phyloP scores from a whole-genome alignment of 2,888 invertebrate species.

The Aphodius sticticus region DNA sequence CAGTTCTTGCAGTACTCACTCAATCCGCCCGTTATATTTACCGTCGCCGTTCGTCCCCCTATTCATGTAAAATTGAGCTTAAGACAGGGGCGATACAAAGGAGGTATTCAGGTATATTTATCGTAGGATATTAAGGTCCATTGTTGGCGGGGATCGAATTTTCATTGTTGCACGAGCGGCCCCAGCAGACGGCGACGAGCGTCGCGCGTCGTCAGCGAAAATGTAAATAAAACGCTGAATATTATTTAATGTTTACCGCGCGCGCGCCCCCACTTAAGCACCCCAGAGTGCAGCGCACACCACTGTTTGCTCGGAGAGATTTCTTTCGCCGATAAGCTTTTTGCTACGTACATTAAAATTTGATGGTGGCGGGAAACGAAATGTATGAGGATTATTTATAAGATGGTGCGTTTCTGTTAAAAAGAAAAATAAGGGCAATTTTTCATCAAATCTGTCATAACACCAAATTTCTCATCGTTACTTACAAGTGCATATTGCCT shows the following conservation, averaged over 20 bases:
- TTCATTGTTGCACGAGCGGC: conserved; percentile 37
- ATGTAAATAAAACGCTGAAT: conserved; percentile 39
- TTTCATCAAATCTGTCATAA: too few relatives aligned
- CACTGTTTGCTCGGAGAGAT: conserved; percentile 7
- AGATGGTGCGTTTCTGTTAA: conserved; percentile 11
- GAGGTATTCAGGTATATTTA: conserved; percentile 46
- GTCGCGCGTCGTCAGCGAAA: conserved; percentile 35
- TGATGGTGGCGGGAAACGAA: neutral
- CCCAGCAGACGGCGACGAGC: conserved; percentile 26
- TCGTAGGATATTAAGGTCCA: conserved; percentile 45
- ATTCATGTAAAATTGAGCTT: conserved; percentile 40
- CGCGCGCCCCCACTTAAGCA: neutral
- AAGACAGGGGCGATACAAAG: conserved; percentile 42
- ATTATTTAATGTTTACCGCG: conserved; percentile 27
- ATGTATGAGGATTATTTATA: neutral
- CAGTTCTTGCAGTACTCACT: neutral
- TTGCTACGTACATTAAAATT: neutral
- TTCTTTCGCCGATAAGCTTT: conserved; percentile 21
- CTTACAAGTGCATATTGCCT: too few relatives aligned
- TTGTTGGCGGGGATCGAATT: conserved; percentile 42
- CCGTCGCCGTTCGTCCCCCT: conserved; percentile 30
- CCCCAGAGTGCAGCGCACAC: neutral
- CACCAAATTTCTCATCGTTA: too few relatives aligned
- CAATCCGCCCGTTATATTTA: conserved; percentile 10
- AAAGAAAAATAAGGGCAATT: neutral